A percentile compares a stretch with the other conserved stretches of the same genome.
Evolutionary conservation across 2,888 invertebrate genomes (phyloP).

Genomic region (Bedellia somnulentella): DNA sequence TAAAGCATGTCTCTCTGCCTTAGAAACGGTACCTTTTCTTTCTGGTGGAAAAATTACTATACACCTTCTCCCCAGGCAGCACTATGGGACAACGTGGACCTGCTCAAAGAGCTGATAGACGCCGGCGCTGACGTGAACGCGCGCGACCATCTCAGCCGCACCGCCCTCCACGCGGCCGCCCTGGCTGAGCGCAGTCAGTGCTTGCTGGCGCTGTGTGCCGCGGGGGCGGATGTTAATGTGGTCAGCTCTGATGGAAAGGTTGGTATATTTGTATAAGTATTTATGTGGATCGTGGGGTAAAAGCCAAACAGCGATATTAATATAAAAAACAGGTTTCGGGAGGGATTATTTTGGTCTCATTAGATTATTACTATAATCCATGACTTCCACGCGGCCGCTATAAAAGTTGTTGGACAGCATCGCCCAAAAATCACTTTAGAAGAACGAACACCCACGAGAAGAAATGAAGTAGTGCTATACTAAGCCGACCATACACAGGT

Average conservation of each 20-base stretch:
- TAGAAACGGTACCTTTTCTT: too few relatives aligned
- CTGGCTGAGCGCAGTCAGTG: slow-evolving; percentile 77
- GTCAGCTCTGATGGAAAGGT: slow-evolving; percentile 71
- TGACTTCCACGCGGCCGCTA: too few relatives aligned
- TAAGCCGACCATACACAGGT: too few relatives aligned
- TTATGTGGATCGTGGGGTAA: background rate
- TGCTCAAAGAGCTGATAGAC: slow-evolving; percentile 76
- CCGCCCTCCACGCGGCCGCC: slow-evolving; percentile 82
- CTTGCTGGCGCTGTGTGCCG: slow-evolving; percentile 68
- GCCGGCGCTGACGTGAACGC: slow-evolving; percentile 70
- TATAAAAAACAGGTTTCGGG: too few relatives aligned
- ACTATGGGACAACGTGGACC: slow-evolving; percentile 85
- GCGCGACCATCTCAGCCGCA: slow-evolving; percentile 73
- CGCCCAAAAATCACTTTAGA: too few relatives aligned
- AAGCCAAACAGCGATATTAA: background rate
- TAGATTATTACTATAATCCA: too few relatives aligned
- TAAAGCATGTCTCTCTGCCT: too few relatives aligned
- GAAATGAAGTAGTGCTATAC: too few relatives aligned
- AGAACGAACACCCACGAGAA: too few relatives aligned
- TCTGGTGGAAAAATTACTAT: too few relatives aligned
- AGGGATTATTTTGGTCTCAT: too few relatives aligned
- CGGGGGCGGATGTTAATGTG: slow-evolving; percentile 72
- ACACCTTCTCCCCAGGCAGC: slow-evolving; percentile 63
- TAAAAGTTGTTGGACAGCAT: too few relatives aligned
- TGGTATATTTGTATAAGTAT: background rate